Evolutionary conservation across 2,888 invertebrate genomes (phyloP), one percentile per base, ranked within the genome.

Genomic region (Reticulitermes lucifugus): DNA sequence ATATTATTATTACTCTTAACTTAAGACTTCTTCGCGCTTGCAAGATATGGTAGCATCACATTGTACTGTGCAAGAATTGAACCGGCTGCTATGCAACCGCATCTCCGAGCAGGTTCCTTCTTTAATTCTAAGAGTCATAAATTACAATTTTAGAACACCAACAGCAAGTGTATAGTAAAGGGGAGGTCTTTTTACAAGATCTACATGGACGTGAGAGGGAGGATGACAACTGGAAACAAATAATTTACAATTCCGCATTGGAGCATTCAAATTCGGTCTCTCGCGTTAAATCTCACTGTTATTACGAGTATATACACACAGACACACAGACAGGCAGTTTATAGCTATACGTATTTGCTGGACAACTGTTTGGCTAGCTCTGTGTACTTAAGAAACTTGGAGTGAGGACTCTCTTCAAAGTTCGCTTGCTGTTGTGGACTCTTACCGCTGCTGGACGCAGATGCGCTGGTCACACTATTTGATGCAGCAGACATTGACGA

Each of bases 281-380:
- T 25, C 73, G 51, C 70, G 55, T 65, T 35, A 75, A 83, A 83
- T 83, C 83, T 83, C 83, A 73, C 83, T 83, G 65, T 60, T 41
- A 41, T 80, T 65, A 81, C 70, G 70, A 81, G 70, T 81, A 83
- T 73, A 29, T 83, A 83, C 73, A 83, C 75, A 73, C 55, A 51
- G 73, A 29, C 41, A 83, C 75, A 73, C 55, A 51, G 73, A 29
- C 41, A 83, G 35, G 21, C 71, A 55, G 55, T 59, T 25, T 84
- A 82, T 79, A 83, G 92, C 94, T 96, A 97, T 94, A 96, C 96
- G 93, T 98, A 98, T 93, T 98, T 98, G 93, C 98, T 98, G 91
- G 98, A 98, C 91, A 99, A 93, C 93, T 99, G 98, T 92, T 98
- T 98, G 90, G 99, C 99, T 92, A 99, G 95, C 93, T 99, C 98